These are phyloP conservation scores for Dascillus cervinus DNA, from an alignment of 2,888 invertebrate species.

Conservation along the genomic window DNA sequence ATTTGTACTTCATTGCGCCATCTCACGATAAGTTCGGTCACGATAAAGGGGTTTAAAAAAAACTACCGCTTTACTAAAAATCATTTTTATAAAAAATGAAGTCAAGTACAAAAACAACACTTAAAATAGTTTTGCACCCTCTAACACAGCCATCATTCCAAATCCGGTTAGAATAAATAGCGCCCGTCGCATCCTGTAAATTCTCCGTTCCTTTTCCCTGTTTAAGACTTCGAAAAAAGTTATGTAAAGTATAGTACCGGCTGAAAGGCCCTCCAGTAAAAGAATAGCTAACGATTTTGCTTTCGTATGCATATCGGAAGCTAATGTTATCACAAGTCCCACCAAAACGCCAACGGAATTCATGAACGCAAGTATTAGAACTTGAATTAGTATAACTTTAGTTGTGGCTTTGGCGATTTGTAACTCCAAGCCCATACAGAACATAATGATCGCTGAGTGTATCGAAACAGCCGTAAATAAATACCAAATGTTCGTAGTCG, in stretches of 20 bases:
- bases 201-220: conserved; percentile 58
- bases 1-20: too few relatives aligned
- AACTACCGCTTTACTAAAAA: too few relatives aligned
- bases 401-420: conserved; percentile 36
- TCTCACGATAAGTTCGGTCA: too few relatives aligned
- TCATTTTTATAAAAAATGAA: too few relatives aligned
- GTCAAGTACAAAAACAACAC: too few relatives aligned
- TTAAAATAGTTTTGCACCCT: conserved; percentile 14
- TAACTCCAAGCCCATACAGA: conserved; percentile 72
- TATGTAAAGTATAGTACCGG: conserved; percentile 69
- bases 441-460: conserved; percentile 75
- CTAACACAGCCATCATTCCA: conserved; percentile 34
- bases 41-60: too few relatives aligned
- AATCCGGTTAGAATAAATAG: conserved; percentile 39
- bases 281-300: conserved; percentile 21
- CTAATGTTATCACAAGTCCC: conserved; percentile 41
- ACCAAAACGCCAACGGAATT: conserved; percentile 46
- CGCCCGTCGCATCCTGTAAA: conserved; percentile 34
- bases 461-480: conserved; percentile 61
- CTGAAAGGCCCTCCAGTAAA: conserved; percentile 55
- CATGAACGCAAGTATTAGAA: conserved; percentile 42
- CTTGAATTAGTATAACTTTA: conserved; percentile 38
- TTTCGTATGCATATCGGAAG: conserved; percentile 33
- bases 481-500: conserved; percentile 53
- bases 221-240: conserved; percentile 71